Evolutionary conservation across 2,888 invertebrate species (phyloP).

Genomic region (Cheilosia variabilis): DNA sequence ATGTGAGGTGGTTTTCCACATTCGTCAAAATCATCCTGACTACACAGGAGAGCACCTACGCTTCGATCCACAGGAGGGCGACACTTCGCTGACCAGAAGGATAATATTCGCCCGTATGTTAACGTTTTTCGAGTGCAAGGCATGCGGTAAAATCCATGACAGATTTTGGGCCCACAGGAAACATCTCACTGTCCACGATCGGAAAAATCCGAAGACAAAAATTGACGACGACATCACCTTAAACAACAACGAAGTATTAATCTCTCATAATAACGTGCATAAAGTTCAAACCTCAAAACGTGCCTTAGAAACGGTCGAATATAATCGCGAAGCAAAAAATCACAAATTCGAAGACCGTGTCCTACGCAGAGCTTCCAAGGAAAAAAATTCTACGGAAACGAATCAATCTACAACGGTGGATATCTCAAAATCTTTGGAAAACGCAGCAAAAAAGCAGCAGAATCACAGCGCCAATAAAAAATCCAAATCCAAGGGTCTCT

Average conservation of each 20-base stretch:
- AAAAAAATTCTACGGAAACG: slow-evolving; percentile 6
- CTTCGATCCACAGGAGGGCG: slow-evolving; percentile 44
- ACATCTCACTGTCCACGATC: slow-evolving; percentile 60
- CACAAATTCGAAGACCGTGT: slow-evolving; percentile 14
- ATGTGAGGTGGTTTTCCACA: slow-evolving; percentile 60
- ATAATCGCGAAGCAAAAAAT: slow-evolving; percentile 19
- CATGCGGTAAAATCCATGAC: slow-evolving; percentile 65
- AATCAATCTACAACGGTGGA: slow-evolving; percentile 5
- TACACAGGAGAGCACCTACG: slow-evolving; percentile 56
- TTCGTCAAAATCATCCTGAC: slow-evolving; percentile 61
- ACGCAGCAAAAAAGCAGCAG: slow-evolving; percentile 10
- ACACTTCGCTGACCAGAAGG: slow-evolving; percentile 41
- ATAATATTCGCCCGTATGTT: slow-evolving; percentile 61
- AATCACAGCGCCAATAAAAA: slow-evolving; percentile 44
- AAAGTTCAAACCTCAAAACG: slow-evolving; percentile 56
- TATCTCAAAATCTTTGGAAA: slow-evolving; percentile 24
- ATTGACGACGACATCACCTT: slow-evolving; percentile 1
- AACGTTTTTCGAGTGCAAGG: slow-evolving; percentile 69
- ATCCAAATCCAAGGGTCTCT: slow-evolving; percentile 49
- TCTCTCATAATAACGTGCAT: slow-evolving; percentile 6
- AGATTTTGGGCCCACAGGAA: slow-evolving; percentile 62
- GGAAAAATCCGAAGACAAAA: slow-evolving; percentile 29
- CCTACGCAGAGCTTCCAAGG: slow-evolving; percentile 29
- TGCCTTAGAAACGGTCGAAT: slow-evolving; percentile 41
- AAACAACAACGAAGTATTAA: slow-evolving; percentile 50